These are phyloP conservation scores for Campylorhamphus procurvoides DNA, from an alignment of 2,113 vertebrate species.

Conservation along the genomic window DNA sequence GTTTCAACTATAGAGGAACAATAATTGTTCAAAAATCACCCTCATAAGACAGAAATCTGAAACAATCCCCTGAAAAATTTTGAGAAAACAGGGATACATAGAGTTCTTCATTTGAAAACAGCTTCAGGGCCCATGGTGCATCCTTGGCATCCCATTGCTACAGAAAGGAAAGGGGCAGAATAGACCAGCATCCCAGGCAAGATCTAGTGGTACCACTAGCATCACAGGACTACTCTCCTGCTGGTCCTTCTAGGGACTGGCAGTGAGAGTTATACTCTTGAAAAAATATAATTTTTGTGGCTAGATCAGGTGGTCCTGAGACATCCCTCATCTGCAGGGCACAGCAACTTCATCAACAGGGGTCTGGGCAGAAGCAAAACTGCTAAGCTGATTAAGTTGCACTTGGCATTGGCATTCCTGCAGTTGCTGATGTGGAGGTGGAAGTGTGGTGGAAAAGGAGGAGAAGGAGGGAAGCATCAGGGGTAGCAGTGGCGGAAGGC, in stretches of 20 bases:
- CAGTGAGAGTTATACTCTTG: not conserved
- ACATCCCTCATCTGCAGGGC: not conserved
- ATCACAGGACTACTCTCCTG: rapidly evolving
- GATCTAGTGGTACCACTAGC: not conserved
- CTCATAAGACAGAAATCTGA: not conserved
- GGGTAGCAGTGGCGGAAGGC: not conserved
- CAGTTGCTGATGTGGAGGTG: not conserved
- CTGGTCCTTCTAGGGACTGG: not conserved
- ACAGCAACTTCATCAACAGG: not conserved
- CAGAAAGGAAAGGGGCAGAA: not conserved
- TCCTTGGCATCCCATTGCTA: not conserved
- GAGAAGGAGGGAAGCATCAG: not conserved
- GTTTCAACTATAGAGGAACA: not conserved
- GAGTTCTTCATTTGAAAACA: not conserved
- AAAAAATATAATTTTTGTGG: not conserved
- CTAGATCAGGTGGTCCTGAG: not conserved
- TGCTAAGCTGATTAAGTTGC: rapidly evolving
- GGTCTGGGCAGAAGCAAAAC: not conserved
- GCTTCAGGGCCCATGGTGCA: not conserved
- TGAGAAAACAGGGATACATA: not conserved
- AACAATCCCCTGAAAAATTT: not conserved
- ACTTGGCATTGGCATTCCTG: not conserved
- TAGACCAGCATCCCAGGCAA: not conserved
- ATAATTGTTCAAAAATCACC: not conserved
- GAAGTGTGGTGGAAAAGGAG: not conserved